Evolutionary conservation across 92 coral and sea anemone species (phyloP), one percentile per base, ranked within the genome.

Genomic region (Bergia puertoricense): DNA sequence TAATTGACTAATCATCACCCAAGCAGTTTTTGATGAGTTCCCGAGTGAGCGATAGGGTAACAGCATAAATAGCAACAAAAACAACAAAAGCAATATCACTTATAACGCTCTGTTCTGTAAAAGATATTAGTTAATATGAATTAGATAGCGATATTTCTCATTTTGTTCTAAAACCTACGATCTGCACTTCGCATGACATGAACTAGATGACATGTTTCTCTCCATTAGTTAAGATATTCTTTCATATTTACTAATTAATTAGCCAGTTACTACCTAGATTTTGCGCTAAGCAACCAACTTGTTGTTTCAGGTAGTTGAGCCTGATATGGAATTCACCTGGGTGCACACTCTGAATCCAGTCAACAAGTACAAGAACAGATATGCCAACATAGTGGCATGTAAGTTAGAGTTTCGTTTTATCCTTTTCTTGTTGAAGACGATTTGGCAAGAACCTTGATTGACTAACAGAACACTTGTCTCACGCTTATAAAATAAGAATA

Each of bases 301-400:
- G 4, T 11, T 59, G 71, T 90, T 79, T 37, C 90, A 97, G 99
- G 93, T 94, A 13, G 96, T 97, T 42, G 97, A 97, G 59, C 96
- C 98, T 4, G 99, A 91, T 41, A 95, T 90, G 76, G 94, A 93
- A 43, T 97, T 92, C 85, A 79, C 98, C 3, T 95, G 92, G 88
- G 96, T 92, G 14, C 94, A 95, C 79, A 92, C 94, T 23, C 91
- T 95, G 44, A 95, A 95, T 83, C 95, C 97, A 16, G 95, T 93
- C 74, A 97, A 97, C 86, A 97, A 97, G 85, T 92, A 88, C 86
- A 97, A 97, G 87, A 97, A 97, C 95, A 93, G 99, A 96, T 97
- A 97, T 86, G 98, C 98, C 74, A 95, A 97, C 88, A 94, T 97
- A 67, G 95, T 97, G 42, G 93, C 99, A 54, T 97, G 99, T 97